These are phyloP conservation scores for Xanthia togata DNA, from an alignment of 2,888 invertebrate genomes.

Conservation along the genomic window DNA sequence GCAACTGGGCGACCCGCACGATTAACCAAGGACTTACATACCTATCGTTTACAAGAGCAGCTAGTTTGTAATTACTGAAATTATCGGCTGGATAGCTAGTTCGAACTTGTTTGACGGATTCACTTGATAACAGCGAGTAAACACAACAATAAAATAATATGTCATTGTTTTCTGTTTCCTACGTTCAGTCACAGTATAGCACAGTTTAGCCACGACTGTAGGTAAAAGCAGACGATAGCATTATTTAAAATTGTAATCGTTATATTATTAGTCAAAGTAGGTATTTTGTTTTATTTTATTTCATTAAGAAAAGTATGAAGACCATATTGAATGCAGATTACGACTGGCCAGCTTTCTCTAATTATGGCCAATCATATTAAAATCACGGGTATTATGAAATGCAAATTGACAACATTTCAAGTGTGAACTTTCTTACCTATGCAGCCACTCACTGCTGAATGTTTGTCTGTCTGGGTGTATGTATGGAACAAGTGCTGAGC, in stretches of 20 bases:
- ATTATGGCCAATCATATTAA: slow-evolving; percentile 46
- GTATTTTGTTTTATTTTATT: too few species aligned
- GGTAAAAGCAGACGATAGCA: slow-evolving; percentile 20
- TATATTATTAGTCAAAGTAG: slow-evolving; percentile 47
- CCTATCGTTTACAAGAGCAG: background rate
- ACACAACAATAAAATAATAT: background rate
- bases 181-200: background rate
- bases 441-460: background rate
- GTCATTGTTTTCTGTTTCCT: background rate
- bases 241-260: slow-evolving; percentile 33
- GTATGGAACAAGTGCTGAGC: background rate
- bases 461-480: background rate
- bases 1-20: background rate
- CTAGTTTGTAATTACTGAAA: background rate
- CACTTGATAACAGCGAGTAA: slow-evolving; percentile 46
- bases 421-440: slow-evolving; percentile 12
- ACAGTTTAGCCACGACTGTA: slow-evolving; percentile 7
- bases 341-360: slow-evolving; percentile 51
- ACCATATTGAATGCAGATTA: slow-evolving; percentile 46
- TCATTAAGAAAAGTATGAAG: slow-evolving; percentile 46
- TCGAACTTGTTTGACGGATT: slow-evolving; percentile 16
- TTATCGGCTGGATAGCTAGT: slow-evolving; percentile 28
- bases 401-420: slow-evolving; percentile 35
- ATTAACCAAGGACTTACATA: slow-evolving; percentile 44
- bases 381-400: slow-evolving; percentile 51